phyloP scores from a whole-genome alignment of 2,888 invertebrate species.

The Drosophila atripex region DNA sequence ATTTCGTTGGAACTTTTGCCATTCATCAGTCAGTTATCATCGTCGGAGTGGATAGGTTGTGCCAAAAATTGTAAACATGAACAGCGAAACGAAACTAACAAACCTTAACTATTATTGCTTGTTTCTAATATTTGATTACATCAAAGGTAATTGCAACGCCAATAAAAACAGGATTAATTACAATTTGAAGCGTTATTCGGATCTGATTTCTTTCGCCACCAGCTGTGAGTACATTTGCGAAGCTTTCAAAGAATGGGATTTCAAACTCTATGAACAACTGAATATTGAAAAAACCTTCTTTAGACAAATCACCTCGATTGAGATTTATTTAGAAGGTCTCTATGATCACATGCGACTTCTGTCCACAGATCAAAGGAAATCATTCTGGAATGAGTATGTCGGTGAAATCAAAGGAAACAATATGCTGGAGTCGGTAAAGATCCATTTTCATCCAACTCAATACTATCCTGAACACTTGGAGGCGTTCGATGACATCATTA shows the following conservation, averaged over 20 bases:
- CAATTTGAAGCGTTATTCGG: not conserved
- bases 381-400: not conserved
- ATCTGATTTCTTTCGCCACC: slow-evolving; percentile 3
- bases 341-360: slow-evolving; percentile 4
- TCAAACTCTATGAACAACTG: slow-evolving; percentile 2
- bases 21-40: not conserved
- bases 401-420: not conserved
- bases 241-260: not conserved
- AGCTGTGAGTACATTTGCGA: slow-evolving; percentile 5
- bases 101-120: slow-evolving; percentile 7
- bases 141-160: not conserved
- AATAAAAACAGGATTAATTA: not conserved
- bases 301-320: not conserved
- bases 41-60: not conserved
- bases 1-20: not conserved
- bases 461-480: not conserved
- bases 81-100: not conserved
- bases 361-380: not conserved
- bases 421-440: not conserved
- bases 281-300: not conserved
- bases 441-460: not conserved
- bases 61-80: not conserved
- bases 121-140: slow-evolving; percentile 3
- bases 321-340: not conserved
- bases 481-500: not conserved